Conservation (phyloP, 1,140 invertebrate species). For the Drosophila littoralis region DNA sequence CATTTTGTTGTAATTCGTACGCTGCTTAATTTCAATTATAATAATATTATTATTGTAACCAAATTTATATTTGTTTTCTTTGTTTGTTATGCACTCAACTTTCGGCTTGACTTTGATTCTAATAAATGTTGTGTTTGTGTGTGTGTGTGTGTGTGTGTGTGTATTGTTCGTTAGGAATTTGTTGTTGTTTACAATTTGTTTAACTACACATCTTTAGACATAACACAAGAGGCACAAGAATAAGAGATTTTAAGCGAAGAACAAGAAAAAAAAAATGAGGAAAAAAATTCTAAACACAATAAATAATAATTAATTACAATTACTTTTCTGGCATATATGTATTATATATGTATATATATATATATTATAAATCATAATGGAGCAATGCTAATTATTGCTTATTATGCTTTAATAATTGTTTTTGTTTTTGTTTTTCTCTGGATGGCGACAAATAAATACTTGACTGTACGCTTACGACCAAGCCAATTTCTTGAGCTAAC, state of each 20-base stretch:
- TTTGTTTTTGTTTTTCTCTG: slow-evolving; percentile 24
- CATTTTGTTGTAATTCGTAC: slow-evolving; percentile 15
- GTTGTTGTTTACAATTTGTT: slow-evolving; percentile 16
- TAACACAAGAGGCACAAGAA: slow-evolving; percentile 20
- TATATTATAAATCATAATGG: slow-evolving; percentile 21
- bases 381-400: slow-evolving; percentile 54
- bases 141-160: slow-evolving; percentile 16
- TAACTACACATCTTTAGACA: slow-evolving; percentile 21
- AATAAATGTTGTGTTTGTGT: slow-evolving; percentile 26
- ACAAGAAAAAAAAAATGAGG: slow-evolving; percentile 15
- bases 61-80: neutral
- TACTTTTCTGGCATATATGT: slow-evolving; percentile 42
- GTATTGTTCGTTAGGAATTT: neutral
- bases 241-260: neutral
- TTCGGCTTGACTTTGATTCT: slow-evolving; percentile 43
- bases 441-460: slow-evolving; percentile 69
- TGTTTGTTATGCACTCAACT: slow-evolving; percentile 62
- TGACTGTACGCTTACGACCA: slow-evolving; percentile 9
- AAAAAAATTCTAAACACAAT: slow-evolving; percentile 45
- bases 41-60: slow-evolving; percentile 64
- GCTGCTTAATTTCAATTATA: slow-evolving; percentile 27
- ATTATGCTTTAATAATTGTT: slow-evolving; percentile 10
- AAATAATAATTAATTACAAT: slow-evolving; percentile 72
- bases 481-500: slow-evolving; percentile 1
- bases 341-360: slow-evolving; percentile 1